Base-by-base conservation (phyloP, 2,888 invertebrate species). In the Drosophila algonquin region DNA sequence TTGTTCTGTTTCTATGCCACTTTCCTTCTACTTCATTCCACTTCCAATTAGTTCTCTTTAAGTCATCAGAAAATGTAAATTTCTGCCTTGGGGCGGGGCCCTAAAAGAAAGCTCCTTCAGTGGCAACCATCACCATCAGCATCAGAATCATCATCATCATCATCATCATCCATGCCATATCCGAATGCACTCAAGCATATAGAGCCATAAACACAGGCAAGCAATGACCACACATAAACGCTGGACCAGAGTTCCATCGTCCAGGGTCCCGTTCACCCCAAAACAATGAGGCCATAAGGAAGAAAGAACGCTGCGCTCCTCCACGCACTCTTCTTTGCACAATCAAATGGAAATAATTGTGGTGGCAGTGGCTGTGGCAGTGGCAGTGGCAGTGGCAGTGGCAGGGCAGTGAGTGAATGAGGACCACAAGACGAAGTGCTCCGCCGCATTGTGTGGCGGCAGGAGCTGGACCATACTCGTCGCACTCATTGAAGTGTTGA, bases 281-380 rank as follows among this genome's bases (percentile, higher is more conserved):
- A 77, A 77, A 77, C 79, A 76, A 71, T 68, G 76, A 77, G 81
- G 65, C 77, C 72, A 75, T 79, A 73, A 71, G 62, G 61, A 73
- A 73, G 69, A 73, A 80, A 74, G 52, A 79, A 79, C 69, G 67
- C 69, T 75, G 70, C 78, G 75, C 80, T 76, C 77, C 52, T 80
- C 76, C 81, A 77, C 87, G 79, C 79, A 82, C 87, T 90, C 91
- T 90, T 90, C 87, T 89, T 83, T 90, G 90, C 85, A 76, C 90
- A 90, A 91, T 91, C 90, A 90, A 89, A 84, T 88, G 87, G 84
- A 90, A 90, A 89, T 90, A 88, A 90, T 89, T 89, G 83, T 81
- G 87, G 72, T 79, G 72, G 73, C 59, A 65, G 45, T 52, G 27
- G 35, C 58, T 32, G 32, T 48, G 46, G 24, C 46, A 12, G 45